Base-by-base conservation (phyloP, 2,113 vertebrate species). In the Oncorhynchus mykiss region DNA sequence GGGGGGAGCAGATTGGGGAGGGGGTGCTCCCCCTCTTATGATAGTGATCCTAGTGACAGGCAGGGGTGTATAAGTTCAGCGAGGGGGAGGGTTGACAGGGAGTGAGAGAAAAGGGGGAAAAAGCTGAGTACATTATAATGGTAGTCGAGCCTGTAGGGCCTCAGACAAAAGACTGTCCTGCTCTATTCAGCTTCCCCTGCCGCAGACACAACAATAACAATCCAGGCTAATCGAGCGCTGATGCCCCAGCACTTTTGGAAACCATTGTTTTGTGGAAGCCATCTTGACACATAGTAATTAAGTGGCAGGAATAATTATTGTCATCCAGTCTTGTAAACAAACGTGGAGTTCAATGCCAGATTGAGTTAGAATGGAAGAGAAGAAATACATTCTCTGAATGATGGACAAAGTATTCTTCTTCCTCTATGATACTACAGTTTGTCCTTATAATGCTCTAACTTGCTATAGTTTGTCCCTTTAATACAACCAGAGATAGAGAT, bases 151-250 rank as follows among this genome's bases (percentile, higher is more conserved):
- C 81, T 84, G 39, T 45, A 79, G 39, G 75, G 67, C 27, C 78
- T 14, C 29, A 70, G 84, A 91, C 87, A 91, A 90, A 88, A 83
- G 86, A 82, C 80, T 0, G 78, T 86, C 85, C 68, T 81, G 81
- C 75, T 87, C 84, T 79, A 84, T 87, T 89, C 85, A 90, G 75
- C 71, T 80, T 69, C 48, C 68, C 78, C 20, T 81, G 80, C 86
- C 83, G 83, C 84, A 87, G 84, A 90, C 83, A 85, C 85, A 87
- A 86, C 84, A 86, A 83, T 67, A 75, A 27, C 79, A 68, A 66
- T 67, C 72, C 67, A 75, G 74, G 81, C 39, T 45, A 45, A 77
- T 74, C 75, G 4, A 20, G 29, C 39, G 39, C 9, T 45, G 39
- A 45, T 45, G 39, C 9, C 39, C 39, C 39, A 69, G 49, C 59